Conservation (phyloP, 2,797 vertebrate genomes). For the Remorina albescens region DNA sequence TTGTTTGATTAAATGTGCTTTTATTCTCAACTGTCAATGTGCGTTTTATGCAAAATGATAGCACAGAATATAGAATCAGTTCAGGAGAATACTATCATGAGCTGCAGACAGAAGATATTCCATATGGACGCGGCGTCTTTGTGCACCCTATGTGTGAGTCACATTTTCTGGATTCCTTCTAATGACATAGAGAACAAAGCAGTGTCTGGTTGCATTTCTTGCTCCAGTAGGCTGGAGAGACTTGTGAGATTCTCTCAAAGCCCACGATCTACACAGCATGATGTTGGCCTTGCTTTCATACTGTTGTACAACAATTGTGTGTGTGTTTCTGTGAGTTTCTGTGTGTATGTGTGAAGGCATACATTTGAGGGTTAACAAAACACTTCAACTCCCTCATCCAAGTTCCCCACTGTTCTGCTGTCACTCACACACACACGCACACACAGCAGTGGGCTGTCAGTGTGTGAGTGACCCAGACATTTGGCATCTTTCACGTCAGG, state of each 20-base stretch:
- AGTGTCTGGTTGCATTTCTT: conserved; percentile 5
- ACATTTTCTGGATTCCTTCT: background rate
- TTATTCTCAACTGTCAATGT: background rate
- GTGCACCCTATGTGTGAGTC: background rate
- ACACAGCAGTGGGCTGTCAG: conserved; percentile 57
- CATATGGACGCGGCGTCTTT: background rate
- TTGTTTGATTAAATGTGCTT: too few relatives aligned
- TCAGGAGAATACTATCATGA: background rate
- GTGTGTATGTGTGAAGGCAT: background rate
- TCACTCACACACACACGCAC: conserved; percentile 39
- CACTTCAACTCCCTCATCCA: conserved; percentile 39
- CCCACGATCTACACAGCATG: conserved; percentile 48
- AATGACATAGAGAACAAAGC: background rate
- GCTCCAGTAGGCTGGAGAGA: conserved; percentile 27
- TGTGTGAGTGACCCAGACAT: conserved; percentile 71
- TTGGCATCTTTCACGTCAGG: conserved; percentile 74
- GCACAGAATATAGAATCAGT: background rate
- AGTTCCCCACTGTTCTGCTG: conserved; percentile 62
- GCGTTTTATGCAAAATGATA: background rate
- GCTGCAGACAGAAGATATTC: background rate
- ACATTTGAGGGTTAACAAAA: conserved; percentile 51
- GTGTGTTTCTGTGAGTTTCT: conserved; percentile 6
- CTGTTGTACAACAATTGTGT: conserved; percentile 11
- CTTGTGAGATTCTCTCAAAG: conserved; percentile 46
- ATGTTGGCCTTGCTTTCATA: conserved; percentile 30